These are phyloP conservation scores for Caenorhabditis plicata DNA, from an alignment of 2,888 invertebrate genomes.

Conservation along the genomic window DNA sequence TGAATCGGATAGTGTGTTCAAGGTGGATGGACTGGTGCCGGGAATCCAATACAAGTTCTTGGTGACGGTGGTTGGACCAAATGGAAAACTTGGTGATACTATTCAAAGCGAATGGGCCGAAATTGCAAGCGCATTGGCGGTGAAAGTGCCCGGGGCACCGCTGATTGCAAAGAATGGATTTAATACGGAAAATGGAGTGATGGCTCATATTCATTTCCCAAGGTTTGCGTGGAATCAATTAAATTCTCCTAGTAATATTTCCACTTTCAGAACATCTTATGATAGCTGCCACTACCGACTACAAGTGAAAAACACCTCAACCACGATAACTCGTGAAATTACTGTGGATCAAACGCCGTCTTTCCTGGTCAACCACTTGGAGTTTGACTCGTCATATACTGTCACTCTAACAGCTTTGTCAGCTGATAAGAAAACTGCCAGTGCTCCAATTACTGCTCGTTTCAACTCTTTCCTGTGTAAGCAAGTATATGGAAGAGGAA, in stretches of 20 bases:
- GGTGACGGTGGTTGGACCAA: slow-evolving; percentile 53
- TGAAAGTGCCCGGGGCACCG: slow-evolving; percentile 34
- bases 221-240: slow-evolving; percentile 12
- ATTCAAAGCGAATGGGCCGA: slow-evolving; percentile 57
- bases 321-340: slow-evolving; percentile 19
- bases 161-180: slow-evolving; percentile 47
- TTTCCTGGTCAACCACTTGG: slow-evolving; percentile 38
- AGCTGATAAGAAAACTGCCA: slow-evolving; percentile 18
- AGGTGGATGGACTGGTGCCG: slow-evolving; percentile 58
- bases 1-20: slow-evolving; percentile 47
- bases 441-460: slow-evolving; percentile 23
- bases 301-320: slow-evolving; percentile 36
- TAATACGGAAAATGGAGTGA: slow-evolving; percentile 53
- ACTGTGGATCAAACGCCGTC: slow-evolving; percentile 38
- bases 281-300: slow-evolving; percentile 42
- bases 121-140: slow-evolving; percentile 12
- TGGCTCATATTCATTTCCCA: slow-evolving; percentile 48
- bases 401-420: slow-evolving; percentile 34
- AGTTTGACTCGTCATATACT: slow-evolving; percentile 46
- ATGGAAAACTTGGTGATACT: slow-evolving; percentile 51
- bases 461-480: slow-evolving; percentile 53
- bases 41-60: slow-evolving; percentile 60
- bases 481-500: slow-evolving; percentile 56
- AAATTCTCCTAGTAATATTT: slow-evolving; percentile 7
- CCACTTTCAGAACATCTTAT: slow-evolving; percentile 31